phyloP scores from a whole-genome alignment of 2,113 vertebrate species.

The Australoheros scitulus region DNA sequence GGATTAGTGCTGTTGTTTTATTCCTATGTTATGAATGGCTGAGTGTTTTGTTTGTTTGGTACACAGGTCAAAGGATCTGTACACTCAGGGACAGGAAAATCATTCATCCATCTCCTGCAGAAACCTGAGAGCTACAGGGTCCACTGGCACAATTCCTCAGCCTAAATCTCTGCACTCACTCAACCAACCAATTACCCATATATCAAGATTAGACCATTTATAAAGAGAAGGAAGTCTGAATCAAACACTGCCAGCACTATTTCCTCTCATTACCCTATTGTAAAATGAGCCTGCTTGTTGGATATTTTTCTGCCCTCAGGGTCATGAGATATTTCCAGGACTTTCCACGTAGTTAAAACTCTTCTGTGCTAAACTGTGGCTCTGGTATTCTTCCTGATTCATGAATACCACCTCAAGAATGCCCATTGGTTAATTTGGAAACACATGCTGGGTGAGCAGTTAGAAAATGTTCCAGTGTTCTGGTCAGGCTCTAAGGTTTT shows the following conservation, averaged over 20 bases:
- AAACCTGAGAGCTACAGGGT: constrained; percentile 33
- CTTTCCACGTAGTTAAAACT: constrained; percentile 21
- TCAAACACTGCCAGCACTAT: constrained; percentile 34
- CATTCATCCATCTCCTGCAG: constrained; percentile 44
- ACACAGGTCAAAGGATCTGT: constrained; percentile 16
- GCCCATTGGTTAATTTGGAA: constrained; percentile 25
- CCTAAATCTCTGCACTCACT: constrained; percentile 31
- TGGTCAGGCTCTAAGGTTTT: neutral
- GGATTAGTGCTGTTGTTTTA: neutral
- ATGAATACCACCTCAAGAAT: constrained; percentile 25
- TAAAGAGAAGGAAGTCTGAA: constrained; percentile 48
- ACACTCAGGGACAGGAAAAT: constrained; percentile 44
- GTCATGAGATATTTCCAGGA: constrained; percentile 30
- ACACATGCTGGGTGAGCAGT: neutral
- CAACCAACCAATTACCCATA: constrained; percentile 43
- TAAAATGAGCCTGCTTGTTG: constrained; percentile 44
- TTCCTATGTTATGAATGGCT: neutral
- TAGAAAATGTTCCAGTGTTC: neutral
- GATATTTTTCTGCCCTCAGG: constrained; percentile 26
- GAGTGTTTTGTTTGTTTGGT: constrained; percentile 18
- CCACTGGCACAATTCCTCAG: constrained; percentile 34
- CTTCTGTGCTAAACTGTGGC: neutral
- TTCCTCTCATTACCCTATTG: constrained; percentile 54
- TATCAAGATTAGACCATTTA: constrained; percentile 49
- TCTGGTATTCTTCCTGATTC: constrained; percentile 13